Conservation (phyloP, 2,113 vertebrate species). For the Psittacara wagleri region DNA sequence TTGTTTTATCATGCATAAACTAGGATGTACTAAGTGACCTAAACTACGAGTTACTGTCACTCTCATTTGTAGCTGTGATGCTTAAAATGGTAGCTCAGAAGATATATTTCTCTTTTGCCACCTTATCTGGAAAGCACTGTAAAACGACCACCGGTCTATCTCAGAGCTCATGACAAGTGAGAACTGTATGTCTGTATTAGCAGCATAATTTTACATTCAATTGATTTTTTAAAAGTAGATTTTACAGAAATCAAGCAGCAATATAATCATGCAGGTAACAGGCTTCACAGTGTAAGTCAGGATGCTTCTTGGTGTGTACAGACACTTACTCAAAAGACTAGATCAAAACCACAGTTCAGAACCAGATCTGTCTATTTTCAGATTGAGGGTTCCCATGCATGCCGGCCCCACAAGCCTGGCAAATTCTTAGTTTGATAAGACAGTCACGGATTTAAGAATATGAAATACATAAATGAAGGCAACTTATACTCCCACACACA, state of each 20-base stretch:
- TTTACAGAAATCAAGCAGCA: slow-evolving; percentile 26
- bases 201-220: slow-evolving; percentile 32
- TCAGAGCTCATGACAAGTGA: slow-evolving; percentile 38
- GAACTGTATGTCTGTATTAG: slow-evolving; percentile 34
- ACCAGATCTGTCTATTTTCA: background rate
- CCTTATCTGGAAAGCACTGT: slow-evolving; percentile 18
- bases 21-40: slow-evolving; percentile 1
- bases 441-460: background rate
- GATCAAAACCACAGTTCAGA: slow-evolving; percentile 8
- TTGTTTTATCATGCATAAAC: background rate
- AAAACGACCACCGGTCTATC: slow-evolving; percentile 42
- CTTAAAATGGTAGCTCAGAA: slow-evolving; percentile 34
- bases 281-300: background rate
- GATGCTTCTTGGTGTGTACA: slow-evolving; percentile 29
- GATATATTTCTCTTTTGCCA: background rate
- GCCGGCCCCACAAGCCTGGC: background rate
- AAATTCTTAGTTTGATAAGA: background rate
- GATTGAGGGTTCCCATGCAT: background rate
- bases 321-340: slow-evolving; percentile 33
- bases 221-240: slow-evolving; percentile 36
- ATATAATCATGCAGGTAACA: background rate
- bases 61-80: slow-evolving; percentile 1
- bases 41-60: slow-evolving; percentile 24
- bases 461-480: background rate
- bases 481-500: background rate